Percentiles rank a stretch among this genome's conserved stretches.
Conservation (phyloP, 1,140 invertebrate genomes). For the Macrobrachium nipponense region DNA sequence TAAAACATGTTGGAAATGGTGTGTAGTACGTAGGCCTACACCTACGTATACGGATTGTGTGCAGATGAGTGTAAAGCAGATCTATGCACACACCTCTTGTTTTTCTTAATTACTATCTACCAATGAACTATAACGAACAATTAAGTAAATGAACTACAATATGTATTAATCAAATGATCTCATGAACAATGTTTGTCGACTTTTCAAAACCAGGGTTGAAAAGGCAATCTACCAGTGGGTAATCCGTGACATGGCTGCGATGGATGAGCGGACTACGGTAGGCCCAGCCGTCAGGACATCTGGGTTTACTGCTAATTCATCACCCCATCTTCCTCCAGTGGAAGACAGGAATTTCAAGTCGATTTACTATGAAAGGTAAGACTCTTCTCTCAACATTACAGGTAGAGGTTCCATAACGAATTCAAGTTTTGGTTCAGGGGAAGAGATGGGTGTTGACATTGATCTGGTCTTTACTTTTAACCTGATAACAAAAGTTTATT, state of each 20-base stretch:
- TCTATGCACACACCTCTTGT: too few relatives aligned
- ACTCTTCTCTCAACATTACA: too few relatives aligned
- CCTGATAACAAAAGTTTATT: too few relatives aligned
- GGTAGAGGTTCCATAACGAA: too few relatives aligned
- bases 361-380: slow-evolving; percentile 34
- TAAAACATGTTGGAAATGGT: not conserved
- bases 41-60: too few relatives aligned
- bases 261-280: slow-evolving; percentile 36
- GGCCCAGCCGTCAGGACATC: slow-evolving; percentile 32
- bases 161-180: not conserved
- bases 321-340: slow-evolving; percentile 34
- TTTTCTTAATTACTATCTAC: too few relatives aligned
- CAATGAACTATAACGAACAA: too few relatives aligned
- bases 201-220: slow-evolving; percentile 12
- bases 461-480: too few relatives aligned
- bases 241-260: slow-evolving; percentile 21
- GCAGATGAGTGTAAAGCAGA: too few relatives aligned
- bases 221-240: slow-evolving; percentile 45
- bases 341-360: slow-evolving; percentile 37
- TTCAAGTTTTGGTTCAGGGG: too few relatives aligned
- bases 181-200: not conserved
- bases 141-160: too few relatives aligned
- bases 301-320: slow-evolving; percentile 41
- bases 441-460: too few relatives aligned
- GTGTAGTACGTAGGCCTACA: not conserved